Percentiles rank a stretch among this genome's conserved stretches.
Evolutionary conservation across 2,888 invertebrate species (phyloP).

Genomic region (Reticulitermes lucifugus): DNA sequence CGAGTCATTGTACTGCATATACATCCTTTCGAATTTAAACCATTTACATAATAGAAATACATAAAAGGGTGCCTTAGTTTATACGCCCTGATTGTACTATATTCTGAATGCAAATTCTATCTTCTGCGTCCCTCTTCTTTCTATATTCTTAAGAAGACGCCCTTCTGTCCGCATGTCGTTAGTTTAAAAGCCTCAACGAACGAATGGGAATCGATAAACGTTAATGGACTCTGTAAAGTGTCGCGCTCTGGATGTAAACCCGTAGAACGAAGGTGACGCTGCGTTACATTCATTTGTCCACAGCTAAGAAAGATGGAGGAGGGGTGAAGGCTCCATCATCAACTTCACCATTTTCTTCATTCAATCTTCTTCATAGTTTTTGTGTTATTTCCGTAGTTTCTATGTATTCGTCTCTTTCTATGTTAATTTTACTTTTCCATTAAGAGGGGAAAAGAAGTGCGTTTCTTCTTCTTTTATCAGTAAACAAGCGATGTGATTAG

Average conservation of each 20-base stretch:
- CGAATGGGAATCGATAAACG: constrained; percentile 44
- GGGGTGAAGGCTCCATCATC: constrained; percentile 21
- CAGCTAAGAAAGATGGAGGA: background rate
- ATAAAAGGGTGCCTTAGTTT: background rate
- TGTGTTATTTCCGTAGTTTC: background rate
- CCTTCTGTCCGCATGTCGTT: constrained; percentile 30
- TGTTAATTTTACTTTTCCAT: constrained; percentile 24
- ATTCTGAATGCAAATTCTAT: constrained; percentile 39
- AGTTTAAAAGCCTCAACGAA: constrained; percentile 41
- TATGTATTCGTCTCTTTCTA: background rate
- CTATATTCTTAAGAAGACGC: constrained; percentile 27
- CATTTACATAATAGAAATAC: background rate
- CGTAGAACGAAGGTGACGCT: constrained; percentile 31
- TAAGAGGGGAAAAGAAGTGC: background rate
- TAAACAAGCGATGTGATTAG: background rate
- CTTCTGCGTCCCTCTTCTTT: background rate
- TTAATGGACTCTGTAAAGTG: constrained; percentile 43
- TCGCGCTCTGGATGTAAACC: constrained; percentile 27
- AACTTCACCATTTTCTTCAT: constrained; percentile 38
- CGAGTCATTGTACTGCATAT: background rate
- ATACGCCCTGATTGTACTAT: constrained; percentile 21
- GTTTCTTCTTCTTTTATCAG: background rate
- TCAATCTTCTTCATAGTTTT: constrained; percentile 35
- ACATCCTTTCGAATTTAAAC: background rate
- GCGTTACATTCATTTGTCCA: constrained; percentile 38